Base-by-base conservation (phyloP, 2,888 invertebrate genomes). In the Pandemis heparana region DNA sequence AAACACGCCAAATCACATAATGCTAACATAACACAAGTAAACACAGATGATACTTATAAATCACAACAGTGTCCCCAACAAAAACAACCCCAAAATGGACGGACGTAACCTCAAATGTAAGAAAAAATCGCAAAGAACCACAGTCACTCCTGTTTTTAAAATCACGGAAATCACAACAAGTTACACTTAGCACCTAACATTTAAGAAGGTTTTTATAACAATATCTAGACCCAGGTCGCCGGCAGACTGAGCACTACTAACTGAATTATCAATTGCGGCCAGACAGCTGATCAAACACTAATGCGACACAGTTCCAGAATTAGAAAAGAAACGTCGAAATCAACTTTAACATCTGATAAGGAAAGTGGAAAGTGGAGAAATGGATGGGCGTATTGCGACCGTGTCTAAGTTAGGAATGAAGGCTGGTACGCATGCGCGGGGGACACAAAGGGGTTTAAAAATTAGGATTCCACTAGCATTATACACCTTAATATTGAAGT, bases 181-280 rank as follows among this genome's bases (percentile, higher is more conserved):
- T 48, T 67, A 48, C 3, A 59, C 46, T 63, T n/a, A 53, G 43
- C 48, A 56, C 51, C 14, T 12, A 9, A 7, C 23, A 41, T 51
- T 61, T 16, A 70, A 53, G 23, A 68, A 74, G 62, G 38, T 67
- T 64, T 63, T 63, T 70, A 48, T 64, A 56, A 38, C 59, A 39
- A 76, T 76, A 76, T 81, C 76, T 78, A 79, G 82, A 83, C 85
- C 82, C 84, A 86, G 85, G 84, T 78, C 83, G 86, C 91, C 89
- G 90, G 82, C 86, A 86, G 87, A 81, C 87, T 85, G 81, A 81
- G 77, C 79, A 82, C 82, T 75, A 80, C 82, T 89, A 90, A 93
- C 92, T 92, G 86, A 92, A 92, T 92, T 93, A 93, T 90, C 90
- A 90, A 92, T 89, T 86, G 89, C 86, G 89, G 87, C 79, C 87